phyloP scores from a whole-genome alignment of 64 coral and sea anemone species.

The Actinia equina region DNA sequence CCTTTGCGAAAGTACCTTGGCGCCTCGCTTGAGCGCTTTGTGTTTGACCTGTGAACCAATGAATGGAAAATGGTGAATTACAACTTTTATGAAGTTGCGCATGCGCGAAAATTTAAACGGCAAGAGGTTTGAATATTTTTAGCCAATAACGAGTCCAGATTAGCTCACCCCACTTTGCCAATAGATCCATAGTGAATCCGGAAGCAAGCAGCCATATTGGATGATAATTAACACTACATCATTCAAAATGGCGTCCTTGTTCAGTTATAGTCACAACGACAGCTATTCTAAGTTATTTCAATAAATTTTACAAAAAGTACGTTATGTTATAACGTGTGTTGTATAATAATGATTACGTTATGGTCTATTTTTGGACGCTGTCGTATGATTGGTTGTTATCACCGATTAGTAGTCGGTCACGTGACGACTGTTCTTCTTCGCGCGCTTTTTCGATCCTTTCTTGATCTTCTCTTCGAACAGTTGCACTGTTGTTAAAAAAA shows the following conservation, averaged over 20 bases:
- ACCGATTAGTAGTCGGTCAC: slow-evolving; percentile 21
- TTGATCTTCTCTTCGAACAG: slow-evolving; percentile 45
- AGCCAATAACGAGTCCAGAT: no score
- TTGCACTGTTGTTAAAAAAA: background rate
- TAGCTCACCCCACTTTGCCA: background rate
- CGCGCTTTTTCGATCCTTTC: slow-evolving; percentile 49
- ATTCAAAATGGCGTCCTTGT: background rate
- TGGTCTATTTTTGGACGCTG: slow-evolving; percentile 26
- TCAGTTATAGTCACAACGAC: background rate
- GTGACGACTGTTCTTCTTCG: slow-evolving; percentile 44
- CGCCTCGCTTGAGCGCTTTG: no score
- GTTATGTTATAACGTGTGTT: background rate
- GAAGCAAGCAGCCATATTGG: background rate
- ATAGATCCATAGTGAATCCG: background rate
- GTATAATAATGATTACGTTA: background rate
- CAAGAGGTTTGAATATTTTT: no score
- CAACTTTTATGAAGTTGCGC: no score
- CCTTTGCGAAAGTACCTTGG: no score
- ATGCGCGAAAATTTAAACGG: no score
- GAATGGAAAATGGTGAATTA: no score
- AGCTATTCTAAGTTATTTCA: background rate
- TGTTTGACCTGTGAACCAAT: no score
- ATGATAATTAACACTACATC: background rate
- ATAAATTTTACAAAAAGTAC: background rate
- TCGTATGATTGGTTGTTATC: slow-evolving; percentile 28